A percentile compares a stretch with the other conserved stretches of the same genome.
Conservation (phyloP, 2,797 vertebrate species). For the Psittacula derbiana region DNA sequence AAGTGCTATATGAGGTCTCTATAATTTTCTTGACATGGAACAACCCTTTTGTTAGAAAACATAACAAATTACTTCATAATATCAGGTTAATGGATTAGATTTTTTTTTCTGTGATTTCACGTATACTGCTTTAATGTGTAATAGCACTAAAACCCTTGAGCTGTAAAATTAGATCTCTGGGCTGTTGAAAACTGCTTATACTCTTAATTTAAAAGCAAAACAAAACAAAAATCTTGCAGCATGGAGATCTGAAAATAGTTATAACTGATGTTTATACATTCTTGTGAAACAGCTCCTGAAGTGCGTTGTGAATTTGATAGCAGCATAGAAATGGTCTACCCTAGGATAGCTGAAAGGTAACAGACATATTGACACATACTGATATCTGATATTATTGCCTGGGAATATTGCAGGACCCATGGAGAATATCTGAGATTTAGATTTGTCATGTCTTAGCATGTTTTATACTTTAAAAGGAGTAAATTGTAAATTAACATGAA, state of each 20-base stretch:
- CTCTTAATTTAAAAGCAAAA: conserved; percentile 7
- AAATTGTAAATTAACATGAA: background rate
- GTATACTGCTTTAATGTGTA: background rate
- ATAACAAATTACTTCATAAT: background rate
- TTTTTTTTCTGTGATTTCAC: background rate
- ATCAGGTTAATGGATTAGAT: background rate
- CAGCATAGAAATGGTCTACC: background rate
- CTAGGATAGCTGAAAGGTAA: background rate
- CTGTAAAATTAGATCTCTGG: conserved; percentile 43
- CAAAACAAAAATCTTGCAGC: background rate
- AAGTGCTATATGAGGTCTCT: background rate
- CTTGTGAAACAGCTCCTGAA: background rate
- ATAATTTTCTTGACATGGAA: background rate
- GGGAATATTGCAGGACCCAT: background rate
- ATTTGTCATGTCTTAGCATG: background rate
- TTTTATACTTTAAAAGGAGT: background rate
- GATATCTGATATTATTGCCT: background rate
- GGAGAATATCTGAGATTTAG: background rate
- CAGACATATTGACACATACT: background rate
- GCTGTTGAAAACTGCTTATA: background rate
- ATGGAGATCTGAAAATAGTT: background rate
- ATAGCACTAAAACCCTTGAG: conserved; percentile 20
- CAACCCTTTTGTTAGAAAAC: background rate
- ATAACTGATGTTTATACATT: background rate
- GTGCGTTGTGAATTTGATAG: background rate